phyloP scores from a whole-genome alignment of 1,140 invertebrate species.

The Cyclargus thomasi region DNA sequence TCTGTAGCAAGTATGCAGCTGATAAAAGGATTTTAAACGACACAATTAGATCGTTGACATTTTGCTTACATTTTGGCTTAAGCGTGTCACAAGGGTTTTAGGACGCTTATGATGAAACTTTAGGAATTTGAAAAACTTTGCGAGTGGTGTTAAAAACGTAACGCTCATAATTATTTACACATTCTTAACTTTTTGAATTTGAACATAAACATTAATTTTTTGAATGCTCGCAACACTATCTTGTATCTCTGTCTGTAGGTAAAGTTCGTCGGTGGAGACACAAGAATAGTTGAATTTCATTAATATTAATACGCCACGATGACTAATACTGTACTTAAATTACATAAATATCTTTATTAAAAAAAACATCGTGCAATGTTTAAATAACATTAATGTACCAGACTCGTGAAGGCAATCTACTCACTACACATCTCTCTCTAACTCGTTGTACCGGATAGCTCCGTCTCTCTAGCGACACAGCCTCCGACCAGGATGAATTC shows the following conservation, averaged over 20 bases:
- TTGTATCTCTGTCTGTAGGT: background rate
- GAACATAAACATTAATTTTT: no score
- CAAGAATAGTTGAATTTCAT: background rate
- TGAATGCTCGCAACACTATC: no score
- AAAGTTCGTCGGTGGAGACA: background rate
- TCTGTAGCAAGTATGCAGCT: conserved; percentile 2
- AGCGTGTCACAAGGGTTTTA: background rate
- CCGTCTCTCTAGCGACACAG: conserved; percentile 35
- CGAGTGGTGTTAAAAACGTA: no score
- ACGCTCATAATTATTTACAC: no score
- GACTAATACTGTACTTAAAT: conserved; percentile 18
- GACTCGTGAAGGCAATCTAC: conserved; percentile 55
- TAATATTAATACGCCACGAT: background rate
- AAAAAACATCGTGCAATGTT: conserved; percentile 33
- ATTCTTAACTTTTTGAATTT: no score
- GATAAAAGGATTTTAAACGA: conserved; percentile 37
- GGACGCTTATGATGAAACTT: background rate
- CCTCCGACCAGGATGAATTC: conserved; percentile 46
- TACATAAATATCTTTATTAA: conserved; percentile 21
- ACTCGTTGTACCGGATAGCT: conserved; percentile 18
- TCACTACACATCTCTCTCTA: conserved; percentile 33
- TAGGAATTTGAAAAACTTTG: background rate
- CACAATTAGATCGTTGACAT: conserved; percentile 27
- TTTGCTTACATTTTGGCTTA: conserved; percentile 24
- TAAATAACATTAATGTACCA: conserved; percentile 42